Conservation (phyloP, 2,888 invertebrate species). For the Oligia strigilis region DNA sequence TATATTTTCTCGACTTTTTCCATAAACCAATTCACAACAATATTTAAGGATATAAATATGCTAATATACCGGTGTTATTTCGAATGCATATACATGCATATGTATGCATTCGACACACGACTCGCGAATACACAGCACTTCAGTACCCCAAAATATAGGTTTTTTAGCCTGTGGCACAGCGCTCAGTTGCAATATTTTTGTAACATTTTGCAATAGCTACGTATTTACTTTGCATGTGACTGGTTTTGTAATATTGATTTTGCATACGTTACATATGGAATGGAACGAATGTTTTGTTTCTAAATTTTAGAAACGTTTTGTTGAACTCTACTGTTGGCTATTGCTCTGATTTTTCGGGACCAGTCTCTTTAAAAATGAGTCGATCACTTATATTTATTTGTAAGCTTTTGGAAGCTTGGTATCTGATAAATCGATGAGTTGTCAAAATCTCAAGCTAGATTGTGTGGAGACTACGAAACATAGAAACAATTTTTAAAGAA, state of each 20-base stretch:
- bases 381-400: no score
- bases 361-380: neutral
- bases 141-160: constrained; percentile 50
- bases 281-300: constrained; percentile 61
- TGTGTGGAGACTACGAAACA: neutral
- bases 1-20: neutral
- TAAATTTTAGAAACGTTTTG: constrained; percentile 39
- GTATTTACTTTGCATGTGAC: constrained; percentile 55
- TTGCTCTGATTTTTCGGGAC: constrained; percentile 10
- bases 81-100: constrained; percentile 33
- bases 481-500: neutral
- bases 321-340: neutral
- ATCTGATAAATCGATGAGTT: no score
- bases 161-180: constrained; percentile 34
- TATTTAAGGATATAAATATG: constrained; percentile 44
- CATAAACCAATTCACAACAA: constrained; percentile 14
- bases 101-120: constrained; percentile 45
- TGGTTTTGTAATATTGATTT: constrained; percentile 61
- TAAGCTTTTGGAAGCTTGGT: neutral
- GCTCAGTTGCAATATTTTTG: constrained; percentile 47
- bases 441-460: neutral
- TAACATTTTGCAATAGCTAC: constrained; percentile 55
- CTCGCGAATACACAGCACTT: constrained; percentile 39
- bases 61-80: constrained; percentile 30
- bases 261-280: constrained; percentile 65